Base-by-base conservation (phyloP, 1,140 invertebrate species). In the Drosophila sproati region DNA sequence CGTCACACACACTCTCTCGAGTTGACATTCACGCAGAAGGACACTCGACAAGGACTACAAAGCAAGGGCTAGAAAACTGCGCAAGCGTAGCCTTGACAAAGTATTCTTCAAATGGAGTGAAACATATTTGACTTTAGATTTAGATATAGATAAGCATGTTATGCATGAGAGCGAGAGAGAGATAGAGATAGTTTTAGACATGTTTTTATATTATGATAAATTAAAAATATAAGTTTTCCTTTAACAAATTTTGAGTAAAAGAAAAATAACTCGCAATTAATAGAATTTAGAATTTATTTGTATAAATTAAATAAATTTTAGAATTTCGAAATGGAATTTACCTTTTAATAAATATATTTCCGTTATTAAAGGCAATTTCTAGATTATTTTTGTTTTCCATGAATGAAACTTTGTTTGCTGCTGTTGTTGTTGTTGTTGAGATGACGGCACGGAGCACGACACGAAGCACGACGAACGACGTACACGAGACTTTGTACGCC, bases 311-410 rank as follows among this genome's bases (percentile, higher is more conserved):
- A 20, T 20, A 20, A 20, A 20, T 20, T 20, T 20, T 20, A 20
- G 0, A 20, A 20, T 20, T 20, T 20, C 20, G 20, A 20, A 20
- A 20, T 20, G 0, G 20, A 20, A 20, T 20, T 77, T 92, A 92
- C 91, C 91, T 92, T 92, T 92, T 92, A 77, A 90, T 92, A 90
- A 92, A 92, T 73, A 92, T 91, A 92, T 92, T 92, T 81, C 91
- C 91, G 86, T 92, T 92, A 91, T 92, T 92, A 91, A 92, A 92
- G 68, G 91, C 91, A 83, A 92, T 92, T 88, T 92, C 91, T 77
- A 92, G 82, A 80, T 92, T 91, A 71, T 91, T 92, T 92, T 92
- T 91, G 82, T 92, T 92, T 91, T 91, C 91, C 91, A 92, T 92
- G 89, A 91, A 91, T 90, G 86, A 89, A 77, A 71, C 50, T 69